These are phyloP conservation scores for Syrista parreyssii DNA, from an alignment of 2,888 invertebrate genomes.

Conservation along the genomic window DNA sequence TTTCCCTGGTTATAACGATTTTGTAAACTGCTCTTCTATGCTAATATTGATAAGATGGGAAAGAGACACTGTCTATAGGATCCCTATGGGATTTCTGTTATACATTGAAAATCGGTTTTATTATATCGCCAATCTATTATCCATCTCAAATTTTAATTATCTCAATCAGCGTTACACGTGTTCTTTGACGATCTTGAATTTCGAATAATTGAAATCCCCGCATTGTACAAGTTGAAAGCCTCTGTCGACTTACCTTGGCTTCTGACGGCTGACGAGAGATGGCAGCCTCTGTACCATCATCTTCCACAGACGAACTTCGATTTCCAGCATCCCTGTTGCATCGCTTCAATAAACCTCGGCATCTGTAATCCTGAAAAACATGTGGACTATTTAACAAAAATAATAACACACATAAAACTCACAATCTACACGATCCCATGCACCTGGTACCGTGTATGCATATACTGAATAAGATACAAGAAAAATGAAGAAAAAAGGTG, in stretches of 20 bases:
- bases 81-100: conserved; percentile 44
- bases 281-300: conserved; percentile 37
- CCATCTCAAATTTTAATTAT: neutral
- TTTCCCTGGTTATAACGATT: conserved; percentile 58
- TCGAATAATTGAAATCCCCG: neutral
- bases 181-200: neutral
- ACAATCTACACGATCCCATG: neutral
- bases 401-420: neutral
- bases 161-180: neutral
- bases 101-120: conserved; percentile 44
- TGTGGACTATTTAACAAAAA: neutral
- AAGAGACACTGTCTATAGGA: conserved; percentile 39
- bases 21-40: conserved; percentile 63
- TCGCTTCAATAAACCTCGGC: neutral
- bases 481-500: conserved; percentile 5
- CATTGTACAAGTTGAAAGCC: conserved; percentile 30
- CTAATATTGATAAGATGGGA: conserved; percentile 61
- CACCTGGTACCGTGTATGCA: neutral
- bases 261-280: conserved; percentile 41
- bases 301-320: conserved; percentile 9
- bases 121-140: neutral
- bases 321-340: neutral
- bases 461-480: conserved; percentile 12
- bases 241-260: conserved; percentile 32
- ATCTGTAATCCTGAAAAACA: neutral